Percentiles rank a stretch among this genome's conserved stretches.
These are phyloP conservation scores for Diplodus puntazzo DNA, from an alignment of 2,797 vertebrate species.

Conservation along the genomic window DNA sequence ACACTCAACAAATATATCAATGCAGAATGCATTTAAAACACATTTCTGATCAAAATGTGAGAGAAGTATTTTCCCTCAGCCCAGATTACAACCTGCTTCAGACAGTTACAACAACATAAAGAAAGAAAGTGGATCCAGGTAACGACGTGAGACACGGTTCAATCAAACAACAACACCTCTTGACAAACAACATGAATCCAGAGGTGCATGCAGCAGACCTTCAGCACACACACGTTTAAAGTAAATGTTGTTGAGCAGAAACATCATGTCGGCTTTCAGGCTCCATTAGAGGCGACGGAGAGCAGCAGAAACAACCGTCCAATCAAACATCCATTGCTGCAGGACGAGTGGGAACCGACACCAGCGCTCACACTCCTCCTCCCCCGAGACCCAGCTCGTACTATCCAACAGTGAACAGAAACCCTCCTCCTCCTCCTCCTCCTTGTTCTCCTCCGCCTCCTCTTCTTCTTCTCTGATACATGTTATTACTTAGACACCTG, in stretches of 20 bases:
- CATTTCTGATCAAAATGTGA: too few relatives aligned
- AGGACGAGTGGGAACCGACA: slow-evolving; percentile 44
- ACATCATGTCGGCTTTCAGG: slow-evolving; percentile 42
- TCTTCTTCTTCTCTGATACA: slow-evolving; percentile 63
- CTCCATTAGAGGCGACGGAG: slow-evolving; percentile 49
- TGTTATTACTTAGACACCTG: slow-evolving; percentile 82
- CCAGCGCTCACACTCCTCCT: slow-evolving; percentile 1
- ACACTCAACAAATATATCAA: too few relatives aligned
- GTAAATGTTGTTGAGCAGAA: slow-evolving; percentile 28
- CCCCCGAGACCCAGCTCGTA: slow-evolving; percentile 14
- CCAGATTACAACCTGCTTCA: too few relatives aligned
- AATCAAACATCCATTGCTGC: slow-evolving; percentile 40
- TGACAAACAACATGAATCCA: too few relatives aligned
- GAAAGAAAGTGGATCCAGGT: too few relatives aligned
- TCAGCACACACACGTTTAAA: not conserved
- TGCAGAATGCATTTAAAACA: too few relatives aligned
- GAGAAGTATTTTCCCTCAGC: too few relatives aligned
- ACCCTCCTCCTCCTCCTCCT: slow-evolving; percentile 28
- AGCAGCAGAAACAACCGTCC: slow-evolving; percentile 29
- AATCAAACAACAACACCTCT: too few relatives aligned
- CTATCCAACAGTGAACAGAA: slow-evolving; percentile 36
- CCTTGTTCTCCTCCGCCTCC: slow-evolving; percentile 32
- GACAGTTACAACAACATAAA: too few relatives aligned
- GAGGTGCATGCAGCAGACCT: not conserved
- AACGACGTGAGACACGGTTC: too few relatives aligned